Base-by-base conservation (phyloP, 1,140 invertebrate genomes). In the Tetraneura akinire region DNA sequence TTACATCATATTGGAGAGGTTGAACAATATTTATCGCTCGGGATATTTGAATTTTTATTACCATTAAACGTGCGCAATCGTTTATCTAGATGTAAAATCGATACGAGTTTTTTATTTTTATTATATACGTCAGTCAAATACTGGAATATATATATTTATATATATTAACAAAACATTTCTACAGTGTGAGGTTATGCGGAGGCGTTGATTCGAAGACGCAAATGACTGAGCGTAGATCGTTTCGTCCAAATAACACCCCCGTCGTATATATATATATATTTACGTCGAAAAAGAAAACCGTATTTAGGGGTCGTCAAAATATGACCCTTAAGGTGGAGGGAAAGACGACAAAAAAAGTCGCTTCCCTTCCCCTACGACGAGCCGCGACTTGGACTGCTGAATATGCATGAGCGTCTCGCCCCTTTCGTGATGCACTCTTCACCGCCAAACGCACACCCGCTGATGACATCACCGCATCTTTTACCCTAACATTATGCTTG, bases 381-480 rank as follows among this genome's bases (percentile, higher is more conserved):
- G 32, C 66, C 21, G 49, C 21, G 49, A 70, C 51, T 53, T 71
- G 66, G 49, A 49, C 80, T 57, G 49, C 68, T 80, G 80, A 80
- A 80, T 81, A 81, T 81, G 80, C 80, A 60, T 71, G 80, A 68
- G 64, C 68, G 51, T 71, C 66, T 57, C 60, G 29, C 53, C 32
- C 45, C 21, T n/a, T n/a, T n/a, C n/a, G n/a, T n/a, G n/a, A n/a
- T 51, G 47, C 55, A 57, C 64, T 32, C 29, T 74, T 29, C 80
- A 11, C 42, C 68, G 66, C 45, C 66, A 45, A 71, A 55, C 47
- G 62, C 29, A 73, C 64, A 71, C 68, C 80, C 53, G 64, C 80
- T n/a, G 66, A 78, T 78, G 74, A 78, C 74, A 78, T 78, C 74
- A 78, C 74, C 74, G 74, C 74, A 62, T 78, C 74, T 78, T 78